These are phyloP conservation scores for Eriocheir sinensis DNA, from an alignment of 1,140 invertebrate genomes.

Conservation along the genomic window DNA sequence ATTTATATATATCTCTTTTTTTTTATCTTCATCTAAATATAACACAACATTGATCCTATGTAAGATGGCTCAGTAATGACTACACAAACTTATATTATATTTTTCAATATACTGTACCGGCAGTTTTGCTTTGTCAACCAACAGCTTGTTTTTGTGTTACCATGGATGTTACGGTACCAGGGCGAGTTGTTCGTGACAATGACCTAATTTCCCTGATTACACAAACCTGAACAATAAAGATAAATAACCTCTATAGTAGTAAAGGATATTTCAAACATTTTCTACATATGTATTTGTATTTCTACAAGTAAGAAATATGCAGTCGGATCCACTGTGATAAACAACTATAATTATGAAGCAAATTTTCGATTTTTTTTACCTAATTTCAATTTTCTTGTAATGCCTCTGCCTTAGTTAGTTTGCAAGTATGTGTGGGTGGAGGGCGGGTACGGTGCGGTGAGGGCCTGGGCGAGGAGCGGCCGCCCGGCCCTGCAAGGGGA, in stretches of 20 bases:
- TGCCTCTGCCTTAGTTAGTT: not conserved
- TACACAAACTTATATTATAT: not conserved
- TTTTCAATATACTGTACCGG: not conserved
- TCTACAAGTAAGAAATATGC: no score
- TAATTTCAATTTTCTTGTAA: no score
- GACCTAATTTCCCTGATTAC: not conserved
- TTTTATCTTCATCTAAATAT: slow-evolving; percentile 32
- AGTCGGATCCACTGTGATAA: no score
- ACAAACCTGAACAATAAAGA: not conserved
- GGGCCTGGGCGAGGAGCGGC: not conserved
- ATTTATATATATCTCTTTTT: slow-evolving; percentile 46
- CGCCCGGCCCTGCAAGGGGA: not conserved
- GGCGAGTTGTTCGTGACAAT: not conserved
- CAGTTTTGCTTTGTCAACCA: not conserved
- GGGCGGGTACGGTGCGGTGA: not conserved
- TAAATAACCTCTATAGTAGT: not conserved
- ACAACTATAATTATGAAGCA: no score
- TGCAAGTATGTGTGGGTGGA: not conserved
- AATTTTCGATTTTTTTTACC: no score
- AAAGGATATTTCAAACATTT: not conserved
- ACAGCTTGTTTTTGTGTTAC: not conserved
- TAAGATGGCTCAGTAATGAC: not conserved
- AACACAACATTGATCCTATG: slow-evolving; percentile 48
- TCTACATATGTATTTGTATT: no score
- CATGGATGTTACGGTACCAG: not conserved